Evolutionary conservation across 2,797 vertebrate species (phyloP), one percentile per base, ranked within the genome.

Genomic region (Scleropages formosus): DNA sequence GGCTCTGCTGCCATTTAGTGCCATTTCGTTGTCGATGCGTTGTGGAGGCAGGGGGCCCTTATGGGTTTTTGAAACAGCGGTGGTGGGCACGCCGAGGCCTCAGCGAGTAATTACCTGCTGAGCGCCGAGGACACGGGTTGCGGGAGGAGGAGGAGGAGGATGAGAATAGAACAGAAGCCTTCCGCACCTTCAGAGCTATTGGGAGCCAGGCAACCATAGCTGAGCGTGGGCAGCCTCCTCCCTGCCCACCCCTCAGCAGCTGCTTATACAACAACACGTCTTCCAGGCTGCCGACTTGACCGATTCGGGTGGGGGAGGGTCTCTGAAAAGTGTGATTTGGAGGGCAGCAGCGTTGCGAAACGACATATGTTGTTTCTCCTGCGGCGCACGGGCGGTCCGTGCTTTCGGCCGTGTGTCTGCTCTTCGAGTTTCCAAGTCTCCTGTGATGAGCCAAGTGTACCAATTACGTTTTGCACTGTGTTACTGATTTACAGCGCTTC

Each of bases 241-340:
- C 69, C 76, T 60, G 11, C 20, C 27, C 12, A 15, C 59, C 60
- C 60, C 12, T 24, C 26, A 65, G 75, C 75, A 72, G 60, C 68
- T 64, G 75, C 61, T 75, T 67, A 59, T 59, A 26, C 27, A 75
- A 67, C 64, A 75, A 59, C 49, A 44, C 51, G 27, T 72, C 68
- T 26, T 24, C 49, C 64, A 59, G 47, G 47, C 51, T 27, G 6
- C 58, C 72, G 68, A 15, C 59, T 64, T 64, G 69, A 39, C 27
- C 47, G 60, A 77, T 65, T 26, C 58, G 51, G 44, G 24, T 20
- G 27, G 58, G 22, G n/a, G n/a, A n/a, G n/a, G 62, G 15, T 18
- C n/a, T n/a, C n/a, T n/a, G 13, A 22, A 24, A 39, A 18, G 22
- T 20, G 44, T 66, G 9, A 59, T 44, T 56, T 56, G 49, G 20